Conservation (phyloP, 1,140 invertebrate genomes). For the Hesperophylax magnus region DNA sequence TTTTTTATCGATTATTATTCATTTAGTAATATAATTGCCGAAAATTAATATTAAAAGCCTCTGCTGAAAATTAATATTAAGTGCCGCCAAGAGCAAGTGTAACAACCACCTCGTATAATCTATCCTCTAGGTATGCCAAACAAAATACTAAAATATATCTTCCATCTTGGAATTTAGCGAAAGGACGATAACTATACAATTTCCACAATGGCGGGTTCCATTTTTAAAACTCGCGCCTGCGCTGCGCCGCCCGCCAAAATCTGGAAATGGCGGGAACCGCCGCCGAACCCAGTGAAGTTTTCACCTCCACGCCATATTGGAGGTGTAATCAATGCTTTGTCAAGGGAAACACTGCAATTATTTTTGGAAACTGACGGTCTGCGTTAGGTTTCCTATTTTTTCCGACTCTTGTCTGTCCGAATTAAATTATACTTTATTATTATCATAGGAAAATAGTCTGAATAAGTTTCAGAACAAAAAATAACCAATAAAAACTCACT, state of each 20-base stretch:
- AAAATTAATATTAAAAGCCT: too few species aligned
- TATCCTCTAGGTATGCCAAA: not conserved
- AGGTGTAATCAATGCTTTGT: constrained; percentile 3
- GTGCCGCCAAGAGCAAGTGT: not conserved
- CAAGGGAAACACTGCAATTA: not conserved
- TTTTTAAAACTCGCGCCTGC: constrained; percentile 19
- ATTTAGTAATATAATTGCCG: too few species aligned
- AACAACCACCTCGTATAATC: not conserved
- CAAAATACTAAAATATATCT: not conserved
- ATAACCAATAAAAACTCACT: too few species aligned
- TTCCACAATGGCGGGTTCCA: constrained; percentile 23
- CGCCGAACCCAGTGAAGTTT: constrained; percentile 5
- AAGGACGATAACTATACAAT: constrained; percentile 17
- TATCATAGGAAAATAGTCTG: too few species aligned
- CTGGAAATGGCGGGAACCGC: constrained; percentile 9
- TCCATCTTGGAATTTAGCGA: constrained; percentile 18
- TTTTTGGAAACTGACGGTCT: constrained; percentile 4
- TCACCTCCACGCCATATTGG: not conserved
- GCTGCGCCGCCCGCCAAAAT: not conserved
- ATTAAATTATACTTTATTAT: too few species aligned
- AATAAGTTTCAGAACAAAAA: too few species aligned
- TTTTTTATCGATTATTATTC: too few species aligned
- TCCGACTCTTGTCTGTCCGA: too few species aligned
- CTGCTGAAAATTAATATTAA: too few species aligned
- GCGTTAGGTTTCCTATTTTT: too few species aligned